Base-by-base conservation (phyloP, 2,888 invertebrate species). In the Cheilosia vulpina region DNA sequence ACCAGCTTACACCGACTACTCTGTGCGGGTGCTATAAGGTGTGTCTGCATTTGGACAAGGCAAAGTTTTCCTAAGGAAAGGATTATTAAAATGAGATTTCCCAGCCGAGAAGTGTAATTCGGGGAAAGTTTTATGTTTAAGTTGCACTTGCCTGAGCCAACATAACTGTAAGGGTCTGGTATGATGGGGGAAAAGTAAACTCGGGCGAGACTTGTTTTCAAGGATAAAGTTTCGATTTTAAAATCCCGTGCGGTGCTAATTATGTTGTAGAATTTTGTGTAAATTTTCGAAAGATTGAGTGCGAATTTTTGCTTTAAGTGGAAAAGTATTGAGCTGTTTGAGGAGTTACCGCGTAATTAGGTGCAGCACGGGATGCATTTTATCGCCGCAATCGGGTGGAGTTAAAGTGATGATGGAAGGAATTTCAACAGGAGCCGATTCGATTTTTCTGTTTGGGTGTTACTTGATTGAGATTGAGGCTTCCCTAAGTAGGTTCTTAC, bases 71-170 rank as follows among this genome's bases (percentile, higher is more conserved):
- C 58, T 62, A 13, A 52, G 66, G 62, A 68, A 81, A 75, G 81
- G 85, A 85, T 85, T 85, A 87, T 82, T 87, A 87, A 87, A 87
- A 87, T 87, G 82, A 87, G 87, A 85, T 85, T 85, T 72, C 62
- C 71, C 71, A 50, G 57, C 71, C 66, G 60, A 53, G 55, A 72
- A 71, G 38, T 47, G 62, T 66, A 47, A 80, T 80, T 80, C 55
- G 45, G 66, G 19, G 17, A 71, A 80, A 80, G 47, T 85, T 85
- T 72, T 43, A 38, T 80, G 45, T 68, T 71, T 75, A 41, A 79
- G 65, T 75, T 76, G 31, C 55, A 43, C 65, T 76, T 52, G 53
- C 55, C 50, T 81, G 52, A 65, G 71, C 55, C 66, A 71, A 68
- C 27, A 66, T 55, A 60, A 43, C 41, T 34, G 38, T 3, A 27